Percentiles rank a stretch among this genome's conserved stretches.
Conservation (phyloP, 2,797 vertebrate species). For the Discoglossus pictus region DNA sequence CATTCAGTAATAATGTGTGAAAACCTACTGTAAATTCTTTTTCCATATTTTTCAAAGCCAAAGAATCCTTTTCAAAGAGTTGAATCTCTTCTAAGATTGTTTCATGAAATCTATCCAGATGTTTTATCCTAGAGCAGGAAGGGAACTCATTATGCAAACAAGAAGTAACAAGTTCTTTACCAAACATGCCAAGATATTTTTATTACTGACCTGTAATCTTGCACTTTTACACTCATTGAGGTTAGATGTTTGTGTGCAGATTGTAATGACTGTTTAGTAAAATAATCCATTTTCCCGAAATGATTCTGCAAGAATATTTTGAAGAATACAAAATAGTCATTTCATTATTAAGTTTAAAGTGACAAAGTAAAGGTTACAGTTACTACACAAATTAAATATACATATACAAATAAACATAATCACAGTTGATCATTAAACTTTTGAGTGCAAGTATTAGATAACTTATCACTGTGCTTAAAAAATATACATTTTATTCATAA, state of each 20-base stretch:
- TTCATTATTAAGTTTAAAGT: no score
- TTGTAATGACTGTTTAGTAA: slow-evolving; percentile 80
- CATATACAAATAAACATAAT: no score
- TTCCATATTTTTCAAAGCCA: slow-evolving; percentile 80
- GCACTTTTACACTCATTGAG: slow-evolving; percentile 71
- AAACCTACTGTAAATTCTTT: slow-evolving; percentile 85
- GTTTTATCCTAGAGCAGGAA: slow-evolving; percentile 73
- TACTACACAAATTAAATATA: no score
- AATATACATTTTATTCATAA: no score
- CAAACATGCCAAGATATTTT: not conserved
- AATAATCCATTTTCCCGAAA: slow-evolving; percentile 76
- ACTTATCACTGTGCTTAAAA: no score
- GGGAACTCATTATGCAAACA: not conserved
- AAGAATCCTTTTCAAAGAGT: slow-evolving; percentile 81
- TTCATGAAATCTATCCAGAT: slow-evolving; percentile 73
- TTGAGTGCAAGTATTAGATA: no score
- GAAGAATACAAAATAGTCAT: no score
- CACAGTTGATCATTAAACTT: no score
- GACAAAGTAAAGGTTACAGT: no score
- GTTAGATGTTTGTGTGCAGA: slow-evolving; percentile 76
- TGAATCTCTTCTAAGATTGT: slow-evolving; percentile 79
- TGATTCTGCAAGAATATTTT: slow-evolving; percentile 71
- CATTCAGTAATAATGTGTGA: no score
- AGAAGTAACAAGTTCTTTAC: slow-evolving; percentile 14
- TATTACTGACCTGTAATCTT: slow-evolving; percentile 75